These are phyloP conservation scores for Amblyornis subalaris DNA, from an alignment of 2,113 vertebrate species.

Conservation along the genomic window DNA sequence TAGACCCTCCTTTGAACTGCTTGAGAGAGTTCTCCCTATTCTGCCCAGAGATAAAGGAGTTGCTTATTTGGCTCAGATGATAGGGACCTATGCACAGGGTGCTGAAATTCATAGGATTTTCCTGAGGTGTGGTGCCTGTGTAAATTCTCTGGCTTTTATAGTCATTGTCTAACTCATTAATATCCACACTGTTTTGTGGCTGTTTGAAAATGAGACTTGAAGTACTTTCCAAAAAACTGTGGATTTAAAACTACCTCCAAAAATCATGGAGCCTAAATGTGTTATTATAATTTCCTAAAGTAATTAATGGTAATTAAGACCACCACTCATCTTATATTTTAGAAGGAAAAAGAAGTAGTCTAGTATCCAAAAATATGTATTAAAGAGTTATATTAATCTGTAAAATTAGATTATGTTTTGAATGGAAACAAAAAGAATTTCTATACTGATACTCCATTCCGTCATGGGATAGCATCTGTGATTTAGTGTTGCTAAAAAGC, in stretches of 20 bases:
- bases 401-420: neutral
- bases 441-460: neutral
- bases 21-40: neutral
- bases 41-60: neutral
- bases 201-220: neutral
- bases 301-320: neutral
- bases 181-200: neutral
- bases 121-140: neutral
- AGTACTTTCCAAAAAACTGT: neutral
- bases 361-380: neutral
- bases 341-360: neutral
- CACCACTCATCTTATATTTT: neutral
- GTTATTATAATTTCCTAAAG: neutral
- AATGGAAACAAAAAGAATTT: neutral
- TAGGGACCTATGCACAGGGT: neutral
- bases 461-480: neutral
- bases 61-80: neutral
- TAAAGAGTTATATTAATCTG: neutral
- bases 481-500: neutral
- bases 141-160: neutral
- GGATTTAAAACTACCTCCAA: neutral
- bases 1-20: neutral
- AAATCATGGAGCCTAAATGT: neutral
- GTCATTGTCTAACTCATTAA: neutral
- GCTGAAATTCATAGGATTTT: neutral